Evolutionary conservation across 2,797 vertebrate genomes (phyloP), one percentile per base, ranked within the genome.

Genomic region (Tokudaia muenninki): DNA sequence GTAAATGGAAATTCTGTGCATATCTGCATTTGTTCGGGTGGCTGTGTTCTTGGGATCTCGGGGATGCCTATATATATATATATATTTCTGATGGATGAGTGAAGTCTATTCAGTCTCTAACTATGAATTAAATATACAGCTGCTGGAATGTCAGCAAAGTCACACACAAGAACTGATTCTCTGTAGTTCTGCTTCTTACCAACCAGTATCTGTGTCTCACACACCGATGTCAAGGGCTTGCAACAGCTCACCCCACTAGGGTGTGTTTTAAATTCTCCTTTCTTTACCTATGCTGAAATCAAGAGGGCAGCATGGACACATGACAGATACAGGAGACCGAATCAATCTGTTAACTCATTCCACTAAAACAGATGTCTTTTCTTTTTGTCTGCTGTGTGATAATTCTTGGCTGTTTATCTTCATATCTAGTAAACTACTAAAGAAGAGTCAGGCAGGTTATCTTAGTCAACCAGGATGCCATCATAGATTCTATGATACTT

Each of bases 121-220:
- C 91, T 88, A 75, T 89, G 78, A 75, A 92, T 41, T 92, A 92
- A 97, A 97, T 92, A 96, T 61, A 13, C 55, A 97, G 97, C 52
- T 47, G 88, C 91, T 55, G 4, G 63, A 97, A 88, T 82, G 24
- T 97, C 59, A 79, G n/a, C 63, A 95, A 96, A 75, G 88, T 91
- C 96, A 91, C 19, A 65, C 44, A 74, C 55, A 92, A 80, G 44
- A 87, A 78, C 52, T 93, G 57, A 87, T 91, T 96, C 92, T 91
- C 93, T 74, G 88, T 70, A 63, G 67, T 92, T 88, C 47, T 26
- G 37, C 65, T 93, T 92, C 95, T 87, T 89, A 95, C 72, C 83
- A 84, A 95, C 88, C 74, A 80, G 77, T 6, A 50, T 57, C 83
- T 44, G 6, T 82, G 57, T 91, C 90, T 44, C 55, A 37, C 83